Evolutionary conservation across 2,888 invertebrate species (phyloP).

Genomic region (Apeira syringaria): DNA sequence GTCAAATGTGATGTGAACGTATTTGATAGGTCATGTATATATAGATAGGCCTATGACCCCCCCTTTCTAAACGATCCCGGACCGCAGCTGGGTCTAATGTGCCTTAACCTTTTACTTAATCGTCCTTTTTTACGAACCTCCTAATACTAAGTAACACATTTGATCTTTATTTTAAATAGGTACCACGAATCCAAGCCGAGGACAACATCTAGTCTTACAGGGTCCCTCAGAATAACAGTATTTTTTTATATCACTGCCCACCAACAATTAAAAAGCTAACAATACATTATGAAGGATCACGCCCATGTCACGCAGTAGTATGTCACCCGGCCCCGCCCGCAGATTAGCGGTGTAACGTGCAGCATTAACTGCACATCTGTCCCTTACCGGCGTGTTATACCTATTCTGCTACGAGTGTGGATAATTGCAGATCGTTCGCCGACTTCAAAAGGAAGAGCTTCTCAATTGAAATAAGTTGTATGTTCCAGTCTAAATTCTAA

Average conservation of each 20-base stretch:
- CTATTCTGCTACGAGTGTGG: background rate
- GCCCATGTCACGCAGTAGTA: constrained; percentile 22
- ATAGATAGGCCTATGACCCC: too few species aligned
- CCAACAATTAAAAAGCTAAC: constrained; percentile 4
- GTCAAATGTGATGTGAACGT: too few species aligned
- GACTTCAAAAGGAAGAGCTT: background rate
- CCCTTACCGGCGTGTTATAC: background rate
- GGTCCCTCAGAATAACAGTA: background rate
- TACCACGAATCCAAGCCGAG: too few species aligned
- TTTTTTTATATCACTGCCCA: background rate
- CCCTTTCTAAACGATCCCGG: too few species aligned
- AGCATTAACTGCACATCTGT: constrained; percentile 1
- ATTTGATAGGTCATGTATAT: too few species aligned
- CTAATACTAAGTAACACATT: too few species aligned
- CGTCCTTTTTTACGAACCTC: too few species aligned
- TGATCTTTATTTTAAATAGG: too few species aligned
- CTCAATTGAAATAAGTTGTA: background rate
- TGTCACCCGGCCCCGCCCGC: constrained; percentile 26
- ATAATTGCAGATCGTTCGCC: background rate
- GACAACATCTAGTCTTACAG: too few species aligned
- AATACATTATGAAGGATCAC: constrained; percentile 16
- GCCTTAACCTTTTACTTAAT: too few species aligned
- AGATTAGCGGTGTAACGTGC: constrained; percentile 22
- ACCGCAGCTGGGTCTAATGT: too few species aligned
- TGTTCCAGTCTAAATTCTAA: too few species aligned